Percentiles rank a stretch among this genome's conserved stretches.
These are phyloP conservation scores for Anorthoa munda DNA, from an alignment of 2,888 invertebrate species.

Conservation along the genomic window DNA sequence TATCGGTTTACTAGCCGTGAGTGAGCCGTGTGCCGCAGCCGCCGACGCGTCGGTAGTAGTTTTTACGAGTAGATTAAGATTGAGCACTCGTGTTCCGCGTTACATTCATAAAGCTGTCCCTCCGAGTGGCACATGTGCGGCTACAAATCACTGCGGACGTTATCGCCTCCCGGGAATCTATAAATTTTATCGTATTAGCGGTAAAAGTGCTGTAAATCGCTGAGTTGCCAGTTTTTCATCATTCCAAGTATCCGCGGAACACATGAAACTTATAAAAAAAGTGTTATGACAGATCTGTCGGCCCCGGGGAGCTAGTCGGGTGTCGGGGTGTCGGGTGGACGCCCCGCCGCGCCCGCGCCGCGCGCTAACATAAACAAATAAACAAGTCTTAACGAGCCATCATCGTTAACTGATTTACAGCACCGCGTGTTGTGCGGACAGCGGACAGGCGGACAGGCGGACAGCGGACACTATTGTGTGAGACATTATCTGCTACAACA, in stretches of 20 bases:
- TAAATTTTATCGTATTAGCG: conserved; percentile 80
- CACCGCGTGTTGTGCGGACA: conserved; percentile 18
- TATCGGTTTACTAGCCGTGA: conserved; percentile 11
- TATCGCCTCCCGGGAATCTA: conserved; percentile 78
- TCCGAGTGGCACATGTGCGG: conserved; percentile 54
- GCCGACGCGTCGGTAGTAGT: conserved; percentile 10
- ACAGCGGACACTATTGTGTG: conserved; percentile 29
- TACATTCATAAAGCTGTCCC: conserved; percentile 48
- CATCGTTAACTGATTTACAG: conserved; percentile 71
- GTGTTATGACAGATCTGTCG: conserved; percentile 72
- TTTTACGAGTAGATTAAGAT: conserved; percentile 36
- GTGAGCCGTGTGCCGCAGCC: neutral
- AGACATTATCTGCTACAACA: conserved; percentile 28
- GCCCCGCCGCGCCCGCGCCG: conserved; percentile 67
- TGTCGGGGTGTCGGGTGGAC: conserved; percentile 15
- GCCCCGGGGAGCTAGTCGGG: conserved; percentile 46
- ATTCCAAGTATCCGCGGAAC: conserved; percentile 73
- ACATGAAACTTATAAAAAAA: conserved; percentile 63
- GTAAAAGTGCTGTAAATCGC: conserved; percentile 74
- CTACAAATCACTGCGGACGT: conserved; percentile 51
- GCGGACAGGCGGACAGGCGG: neutral
- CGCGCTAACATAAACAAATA: conserved; percentile 64
- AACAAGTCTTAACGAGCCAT: conserved; percentile 67
- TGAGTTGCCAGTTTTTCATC: conserved; percentile 65
- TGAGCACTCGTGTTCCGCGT: conserved; percentile 30